phyloP scores from a whole-genome alignment of 2,113 vertebrate genomes.

The Perca schrenkii region DNA sequence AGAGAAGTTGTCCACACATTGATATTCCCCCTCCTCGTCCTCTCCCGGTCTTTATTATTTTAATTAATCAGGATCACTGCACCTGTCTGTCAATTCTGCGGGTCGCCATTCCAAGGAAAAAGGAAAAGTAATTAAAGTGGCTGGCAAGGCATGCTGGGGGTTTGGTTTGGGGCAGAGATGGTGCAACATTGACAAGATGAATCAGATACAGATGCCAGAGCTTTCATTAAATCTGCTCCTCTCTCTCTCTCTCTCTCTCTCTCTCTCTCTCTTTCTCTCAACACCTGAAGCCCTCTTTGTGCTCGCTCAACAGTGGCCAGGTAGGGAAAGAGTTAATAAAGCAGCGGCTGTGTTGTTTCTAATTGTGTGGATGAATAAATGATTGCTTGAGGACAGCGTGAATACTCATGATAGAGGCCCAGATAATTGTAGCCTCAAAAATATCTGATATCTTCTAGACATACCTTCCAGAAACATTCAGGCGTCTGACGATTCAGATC shows the following conservation, averaged over 20 bases:
- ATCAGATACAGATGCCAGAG: constrained; percentile 79
- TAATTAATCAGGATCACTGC: constrained; percentile 83
- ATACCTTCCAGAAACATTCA: constrained; percentile 27
- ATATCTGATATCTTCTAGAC: constrained; percentile 44
- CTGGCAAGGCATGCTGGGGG: constrained; percentile 79
- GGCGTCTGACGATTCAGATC: constrained; percentile 16
- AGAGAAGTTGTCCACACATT: constrained; percentile 60
- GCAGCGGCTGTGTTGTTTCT: constrained; percentile 58
- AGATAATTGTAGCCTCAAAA: constrained; percentile 55
- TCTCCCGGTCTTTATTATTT: constrained; percentile 78
- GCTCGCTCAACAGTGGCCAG: constrained; percentile 60
- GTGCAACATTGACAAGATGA: constrained; percentile 79
- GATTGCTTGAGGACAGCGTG: constrained; percentile 69
- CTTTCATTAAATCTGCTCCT: constrained; percentile 77
- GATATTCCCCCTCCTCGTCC: constrained; percentile 55
- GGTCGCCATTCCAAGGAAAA: constrained; percentile 66
- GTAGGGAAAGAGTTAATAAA: constrained; percentile 76
- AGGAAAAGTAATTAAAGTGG: constrained; percentile 82
- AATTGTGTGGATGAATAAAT: constrained; percentile 73
- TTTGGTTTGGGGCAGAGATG: constrained; percentile 77
- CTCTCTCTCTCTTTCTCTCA: constrained; percentile 25
- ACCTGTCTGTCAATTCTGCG: constrained; percentile 81
- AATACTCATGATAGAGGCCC: constrained; percentile 48
- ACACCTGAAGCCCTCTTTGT: constrained; percentile 74
- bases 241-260: constrained; percentile 6